These are phyloP conservation scores for Acrocephalus scirpaceus DNA, from an alignment of 2,797 vertebrate genomes.

Conservation along the genomic window DNA sequence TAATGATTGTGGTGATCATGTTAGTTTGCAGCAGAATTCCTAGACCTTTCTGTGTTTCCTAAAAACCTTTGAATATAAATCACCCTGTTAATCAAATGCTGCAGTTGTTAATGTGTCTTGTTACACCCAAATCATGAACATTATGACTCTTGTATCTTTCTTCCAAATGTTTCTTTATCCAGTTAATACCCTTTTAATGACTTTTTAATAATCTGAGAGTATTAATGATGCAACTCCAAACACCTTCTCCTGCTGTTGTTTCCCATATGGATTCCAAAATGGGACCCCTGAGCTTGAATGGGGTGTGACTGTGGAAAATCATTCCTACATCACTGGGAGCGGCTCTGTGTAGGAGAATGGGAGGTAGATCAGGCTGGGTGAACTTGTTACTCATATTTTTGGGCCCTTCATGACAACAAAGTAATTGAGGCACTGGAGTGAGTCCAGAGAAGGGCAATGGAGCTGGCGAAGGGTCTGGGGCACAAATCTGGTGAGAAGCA, in stretches of 20 bases:
- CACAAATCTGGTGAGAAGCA: neutral
- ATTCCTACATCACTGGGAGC: neutral
- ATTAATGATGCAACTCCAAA: neutral
- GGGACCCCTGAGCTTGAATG: neutral
- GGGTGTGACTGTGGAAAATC: neutral
- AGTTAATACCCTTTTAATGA: neutral
- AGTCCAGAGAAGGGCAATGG: neutral
- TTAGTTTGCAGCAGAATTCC: neutral
- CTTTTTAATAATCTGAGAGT: neutral
- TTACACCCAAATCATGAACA: neutral
- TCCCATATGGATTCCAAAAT: neutral
- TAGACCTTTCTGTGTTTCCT: neutral
- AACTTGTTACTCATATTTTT: neutral
- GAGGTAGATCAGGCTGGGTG: neutral
- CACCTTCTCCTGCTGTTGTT: neutral
- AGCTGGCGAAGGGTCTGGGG: neutral
- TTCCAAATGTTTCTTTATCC: neutral
- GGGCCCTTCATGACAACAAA: neutral
- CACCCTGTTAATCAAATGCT: neutral
- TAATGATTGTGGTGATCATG: neutral
- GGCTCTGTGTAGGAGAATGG: neutral
- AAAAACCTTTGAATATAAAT: neutral
- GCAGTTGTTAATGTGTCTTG: neutral
- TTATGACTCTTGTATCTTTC: neutral
- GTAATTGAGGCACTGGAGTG: neutral